Evolutionary conservation across 2,113 vertebrate species (phyloP), one percentile per base, ranked within the genome.

Genomic region (Hystrix cristata): DNA sequence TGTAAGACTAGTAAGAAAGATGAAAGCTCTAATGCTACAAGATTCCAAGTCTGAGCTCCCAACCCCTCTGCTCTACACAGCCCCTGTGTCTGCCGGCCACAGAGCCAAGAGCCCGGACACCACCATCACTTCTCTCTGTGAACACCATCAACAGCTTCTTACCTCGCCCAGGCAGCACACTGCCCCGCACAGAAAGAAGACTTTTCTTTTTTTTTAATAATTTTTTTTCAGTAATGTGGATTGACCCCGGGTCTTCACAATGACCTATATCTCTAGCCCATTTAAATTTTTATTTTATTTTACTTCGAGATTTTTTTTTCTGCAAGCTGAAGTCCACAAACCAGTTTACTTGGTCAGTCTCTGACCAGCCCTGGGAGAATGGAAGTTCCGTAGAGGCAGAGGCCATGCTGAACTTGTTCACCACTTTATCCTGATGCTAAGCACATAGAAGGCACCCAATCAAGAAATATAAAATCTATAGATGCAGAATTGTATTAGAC

Each of bases 21-120:
- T 72, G 46, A 29, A 53, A 27, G 51, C n/a, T 69, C 69, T 14
- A 15, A 88, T 55, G 59, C 76, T 29, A 11, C 0, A 1, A 25
- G 71, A 64, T 64, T 80, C 64, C 38, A n/a, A 7, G 19, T 23
- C 80, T 46, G 57, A 64, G 43, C 38, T 48, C 71, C 64, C 6
- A 18, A 48, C 2, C 3, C 5, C 21, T 43, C 29, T 53, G 25
- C 74, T 89, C 67, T 31, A 74, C 13, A 57, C 57, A 55, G 14
- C 7, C 7, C 46, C 1, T 3, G 0, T 0, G 3, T 21, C n/a
- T 46, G 80, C n/a, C 62, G 15, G 38, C 15, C 7, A 0, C 38
- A n/a, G 25, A 31, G n/a, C 18, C 9, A 1, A 34, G 78, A 53
- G 48, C 69, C 53, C 7, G 19, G 10, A 0, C 0, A 7, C 43